These are phyloP conservation scores for Nannobrachium achirus DNA, from an alignment of 2,113 vertebrate species.

Conservation along the genomic window DNA sequence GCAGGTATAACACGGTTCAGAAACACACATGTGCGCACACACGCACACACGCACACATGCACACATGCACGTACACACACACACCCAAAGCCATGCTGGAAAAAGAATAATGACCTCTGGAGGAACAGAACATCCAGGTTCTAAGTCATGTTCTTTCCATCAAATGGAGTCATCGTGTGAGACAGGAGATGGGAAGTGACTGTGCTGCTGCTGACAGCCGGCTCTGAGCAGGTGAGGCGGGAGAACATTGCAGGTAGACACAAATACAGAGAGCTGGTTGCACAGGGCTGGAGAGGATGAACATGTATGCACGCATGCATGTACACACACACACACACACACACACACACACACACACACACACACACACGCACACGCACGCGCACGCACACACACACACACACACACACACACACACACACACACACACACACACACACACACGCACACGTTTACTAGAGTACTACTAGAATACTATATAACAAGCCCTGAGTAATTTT, in stretches of 20 bases:
- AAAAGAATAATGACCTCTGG: neutral
- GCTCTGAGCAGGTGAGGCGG: conserved; percentile 38
- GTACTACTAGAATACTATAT: no score
- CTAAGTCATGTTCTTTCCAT: neutral
- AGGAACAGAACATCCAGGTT: neutral
- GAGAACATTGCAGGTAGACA: conserved; percentile 21
- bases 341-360: no score
- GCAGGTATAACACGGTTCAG: conserved; percentile 6
- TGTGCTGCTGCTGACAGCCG: conserved; percentile 33
- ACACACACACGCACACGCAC: no score
- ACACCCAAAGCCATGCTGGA: neutral
- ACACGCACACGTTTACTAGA: no score
- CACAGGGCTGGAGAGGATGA: neutral
- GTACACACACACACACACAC: no score
- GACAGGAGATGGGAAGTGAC: conserved; percentile 25
- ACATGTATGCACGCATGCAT: no score
- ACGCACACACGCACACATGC: neutral
- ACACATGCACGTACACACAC: neutral
- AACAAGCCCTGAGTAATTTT: no score
- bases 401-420: no score
- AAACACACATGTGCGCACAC: neutral
- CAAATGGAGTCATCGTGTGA: neutral
- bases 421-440: no score
- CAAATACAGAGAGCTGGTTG: neutral
- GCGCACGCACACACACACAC: no score